These are phyloP conservation scores for Deroplatys truncata DNA, from an alignment of 2,888 invertebrate species.

Conservation along the genomic window DNA sequence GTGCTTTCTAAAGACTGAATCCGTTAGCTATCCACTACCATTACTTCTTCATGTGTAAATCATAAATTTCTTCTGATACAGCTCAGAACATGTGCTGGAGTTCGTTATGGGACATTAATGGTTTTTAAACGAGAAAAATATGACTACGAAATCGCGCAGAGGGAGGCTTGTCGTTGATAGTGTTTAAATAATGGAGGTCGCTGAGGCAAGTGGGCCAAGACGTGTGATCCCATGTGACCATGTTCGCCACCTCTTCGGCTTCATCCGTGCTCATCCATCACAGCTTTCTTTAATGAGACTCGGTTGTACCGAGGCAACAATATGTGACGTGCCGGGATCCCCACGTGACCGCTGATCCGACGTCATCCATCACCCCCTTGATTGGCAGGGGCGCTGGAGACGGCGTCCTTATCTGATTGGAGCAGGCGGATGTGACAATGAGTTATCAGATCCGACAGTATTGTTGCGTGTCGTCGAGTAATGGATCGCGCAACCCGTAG, in stretches of 20 bases:
- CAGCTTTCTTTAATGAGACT: not conserved
- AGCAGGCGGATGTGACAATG: not conserved
- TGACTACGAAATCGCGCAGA: no score
- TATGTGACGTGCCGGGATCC: not conserved
- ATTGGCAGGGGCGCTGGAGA: constrained; percentile 15
- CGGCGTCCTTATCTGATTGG: not conserved
- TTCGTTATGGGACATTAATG: no score
- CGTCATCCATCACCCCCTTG: constrained; percentile 21
- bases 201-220: not conserved
- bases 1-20: no score
- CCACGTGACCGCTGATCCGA: constrained; percentile 20
- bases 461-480: not conserved
- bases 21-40: no score
- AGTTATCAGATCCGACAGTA: not conserved
- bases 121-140: no score
- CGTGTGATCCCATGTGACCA: not conserved
- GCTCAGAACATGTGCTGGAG: no score
- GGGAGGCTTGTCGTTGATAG: not conserved
- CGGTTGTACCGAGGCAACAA: not conserved
- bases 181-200: not conserved
- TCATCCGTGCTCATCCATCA: not conserved
- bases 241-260: not conserved
- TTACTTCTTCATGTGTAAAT: no score
- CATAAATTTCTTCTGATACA: no score
- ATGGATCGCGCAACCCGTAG: not conserved